Evolutionary conservation across 2,888 invertebrate genomes (phyloP), one percentile per base, ranked within the genome.

Genomic region (Pandemis cinnamomeana): DNA sequence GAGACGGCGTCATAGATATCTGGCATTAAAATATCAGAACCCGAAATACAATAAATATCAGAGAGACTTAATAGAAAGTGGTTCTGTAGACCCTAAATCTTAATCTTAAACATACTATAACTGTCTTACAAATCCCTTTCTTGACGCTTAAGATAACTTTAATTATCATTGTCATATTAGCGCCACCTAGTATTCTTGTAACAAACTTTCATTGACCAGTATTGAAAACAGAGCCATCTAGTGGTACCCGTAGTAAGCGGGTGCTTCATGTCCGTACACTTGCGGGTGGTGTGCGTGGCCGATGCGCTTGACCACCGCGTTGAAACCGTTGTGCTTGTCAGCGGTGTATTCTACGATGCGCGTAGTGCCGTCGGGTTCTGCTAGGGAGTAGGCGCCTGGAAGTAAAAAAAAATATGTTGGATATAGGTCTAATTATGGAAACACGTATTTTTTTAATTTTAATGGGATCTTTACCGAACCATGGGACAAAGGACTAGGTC

Each of bases 261-360:
- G 81, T 62, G 81, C 83, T 51, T 87, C 85, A 76, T 87, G 83
- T 72, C 84, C 84, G 80, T 94, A 90, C 75, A 90, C 86, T 81
- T 93, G 93, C 48, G 94, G 93, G 78, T 94, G 94, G 77, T 89
- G 86, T 13, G 93, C 93, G 76, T 93, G 90, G 20, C 94, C 94
- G 67, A 94, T 88, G 78, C 92, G 90, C 82, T 93, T 94, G 76
- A 94, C 94, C n/a, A 94, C 88, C 36, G 94, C 94, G 81, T 93
- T 92, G 86, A 94, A 94, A 7, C 94, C 94, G 77, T 94, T 87
- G 83, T 87, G 87, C 75, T 94, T 93, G 83, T 94, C 94, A 46
- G 94, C 94, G 61, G 94, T 94, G 85, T 94, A 94, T 78, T 94
- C 94, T 0, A 94, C 94, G 70, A 94, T 88, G 67, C 94, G 92